These are phyloP conservation scores for Phocoena phocoena DNA, from an alignment of 2,113 vertebrate genomes.

Conservation along the genomic window DNA sequence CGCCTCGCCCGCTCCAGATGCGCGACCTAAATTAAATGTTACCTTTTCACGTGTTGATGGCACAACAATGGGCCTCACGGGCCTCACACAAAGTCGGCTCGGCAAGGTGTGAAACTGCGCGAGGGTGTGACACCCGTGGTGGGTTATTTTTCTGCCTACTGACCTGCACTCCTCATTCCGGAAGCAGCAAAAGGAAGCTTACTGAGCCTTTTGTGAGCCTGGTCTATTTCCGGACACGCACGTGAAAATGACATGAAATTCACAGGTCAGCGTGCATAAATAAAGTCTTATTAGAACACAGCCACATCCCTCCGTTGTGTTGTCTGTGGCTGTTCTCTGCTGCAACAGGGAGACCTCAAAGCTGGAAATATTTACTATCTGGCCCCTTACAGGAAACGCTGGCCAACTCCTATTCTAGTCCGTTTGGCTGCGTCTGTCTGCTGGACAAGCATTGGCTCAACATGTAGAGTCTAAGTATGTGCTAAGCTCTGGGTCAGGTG, in stretches of 20 bases:
- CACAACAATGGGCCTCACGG: constrained; percentile 47
- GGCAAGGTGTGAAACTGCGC: neutral
- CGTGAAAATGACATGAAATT: neutral
- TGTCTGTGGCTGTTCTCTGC: neutral
- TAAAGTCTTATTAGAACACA: constrained; percentile 41
- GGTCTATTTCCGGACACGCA: neutral
- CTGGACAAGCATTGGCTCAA: neutral
- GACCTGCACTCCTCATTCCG: neutral
- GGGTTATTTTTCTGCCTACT: neutral
- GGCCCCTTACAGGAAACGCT: neutral
- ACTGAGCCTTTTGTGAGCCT: accelerated
- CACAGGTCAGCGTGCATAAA: neutral
- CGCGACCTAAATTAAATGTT: constrained; percentile 70
- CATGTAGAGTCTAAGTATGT: neutral
- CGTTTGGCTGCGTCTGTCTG: neutral
- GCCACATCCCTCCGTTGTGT: neutral
- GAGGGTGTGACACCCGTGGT: accelerated
- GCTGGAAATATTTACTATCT: too few relatives aligned
- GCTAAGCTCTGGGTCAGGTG: neutral
- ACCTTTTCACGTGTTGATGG: constrained; percentile 40
- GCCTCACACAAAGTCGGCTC: constrained; percentile 19
- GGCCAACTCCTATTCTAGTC: neutral
- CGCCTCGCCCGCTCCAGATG: constrained; percentile 37
- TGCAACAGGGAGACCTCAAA: neutral
- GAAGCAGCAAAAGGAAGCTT: neutral